Percentiles rank a stretch among this genome's conserved stretches.
These are phyloP conservation scores for Danionella cerebrum DNA, from an alignment of 2,113 vertebrate species.

Conservation along the genomic window DNA sequence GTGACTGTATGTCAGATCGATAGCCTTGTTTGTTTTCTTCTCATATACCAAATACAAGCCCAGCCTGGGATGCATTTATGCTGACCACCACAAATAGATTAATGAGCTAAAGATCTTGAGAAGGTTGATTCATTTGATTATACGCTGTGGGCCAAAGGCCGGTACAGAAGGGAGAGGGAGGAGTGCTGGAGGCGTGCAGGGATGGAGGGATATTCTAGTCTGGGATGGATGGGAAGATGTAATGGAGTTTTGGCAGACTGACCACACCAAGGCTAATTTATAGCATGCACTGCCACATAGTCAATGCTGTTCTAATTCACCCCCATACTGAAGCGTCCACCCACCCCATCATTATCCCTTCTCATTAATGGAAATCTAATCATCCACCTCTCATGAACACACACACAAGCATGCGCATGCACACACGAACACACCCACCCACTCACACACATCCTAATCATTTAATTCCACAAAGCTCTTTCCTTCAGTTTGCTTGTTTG, in stretches of 20 bases:
- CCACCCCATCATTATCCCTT: constrained; percentile 49
- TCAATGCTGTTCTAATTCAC: constrained; percentile 78
- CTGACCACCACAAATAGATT: constrained; percentile 58
- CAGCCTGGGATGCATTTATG: constrained; percentile 35
- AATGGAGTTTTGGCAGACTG: constrained; percentile 59
- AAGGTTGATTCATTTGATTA: constrained; percentile 74
- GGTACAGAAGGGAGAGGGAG: constrained; percentile 29
- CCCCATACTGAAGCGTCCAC: constrained; percentile 44
- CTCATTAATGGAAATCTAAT: constrained; percentile 59
- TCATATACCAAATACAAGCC: constrained; percentile 28
- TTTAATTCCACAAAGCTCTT: neutral
- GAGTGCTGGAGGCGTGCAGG: constrained; percentile 27
- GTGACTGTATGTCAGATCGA: neutral
- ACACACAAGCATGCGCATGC: constrained; percentile 3
- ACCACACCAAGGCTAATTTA: constrained; percentile 68
- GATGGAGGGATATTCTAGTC: constrained; percentile 51
- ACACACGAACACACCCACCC: constrained; percentile 25
- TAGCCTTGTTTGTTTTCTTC: constrained; percentile 9
- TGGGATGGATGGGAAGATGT: constrained; percentile 57
- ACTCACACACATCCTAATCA: constrained; percentile 25
- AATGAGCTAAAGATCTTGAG: constrained; percentile 60
- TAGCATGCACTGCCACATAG: constrained; percentile 70
- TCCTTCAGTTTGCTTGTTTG: neutral
- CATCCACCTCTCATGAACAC: constrained; percentile 32
- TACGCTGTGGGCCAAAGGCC: constrained; percentile 32